A percentile compares a stretch with the other conserved stretches of the same genome.
Conservation (phyloP, 2,888 invertebrate species). For the Pasiphila rectangulata region DNA sequence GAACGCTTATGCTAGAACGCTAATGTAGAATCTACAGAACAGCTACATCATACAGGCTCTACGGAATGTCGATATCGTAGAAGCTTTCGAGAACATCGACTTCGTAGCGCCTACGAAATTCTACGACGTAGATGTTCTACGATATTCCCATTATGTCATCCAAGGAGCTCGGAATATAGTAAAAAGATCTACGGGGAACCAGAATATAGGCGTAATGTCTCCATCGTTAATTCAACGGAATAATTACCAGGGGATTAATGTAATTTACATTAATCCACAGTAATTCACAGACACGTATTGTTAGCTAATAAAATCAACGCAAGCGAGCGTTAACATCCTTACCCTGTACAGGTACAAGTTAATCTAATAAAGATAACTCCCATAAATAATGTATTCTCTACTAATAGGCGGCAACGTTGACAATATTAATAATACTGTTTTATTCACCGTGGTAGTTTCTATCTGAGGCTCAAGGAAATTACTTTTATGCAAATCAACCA, state of each 20-base stretch:
- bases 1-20: too few relatives aligned
- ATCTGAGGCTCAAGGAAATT: slow-evolving; percentile 53
- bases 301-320: slow-evolving; percentile 5
- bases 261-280: slow-evolving; percentile 3
- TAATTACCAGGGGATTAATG: neutral
- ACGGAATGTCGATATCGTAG: neutral
- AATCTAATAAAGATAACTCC: neutral
- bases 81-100: too few relatives aligned
- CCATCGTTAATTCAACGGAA: neutral
- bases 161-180: too few relatives aligned
- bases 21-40: neutral
- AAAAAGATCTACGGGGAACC: too few relatives aligned
- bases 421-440: slow-evolving; percentile 32
- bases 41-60: neutral
- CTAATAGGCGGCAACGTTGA: slow-evolving; percentile 27
- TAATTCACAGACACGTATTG: slow-evolving; percentile 3
- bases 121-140: neutral
- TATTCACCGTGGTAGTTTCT: slow-evolving; percentile 31
- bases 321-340: neutral
- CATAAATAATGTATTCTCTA: slow-evolving; percentile 25
- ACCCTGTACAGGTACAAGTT: neutral
- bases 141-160: neutral
- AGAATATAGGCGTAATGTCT: neutral
- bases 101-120: too few relatives aligned
- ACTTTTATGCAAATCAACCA: slow-evolving; percentile 63